Evolutionary conservation across 1,140 invertebrate species (phyloP).

Genomic region (Bombyx mandarina): DNA sequence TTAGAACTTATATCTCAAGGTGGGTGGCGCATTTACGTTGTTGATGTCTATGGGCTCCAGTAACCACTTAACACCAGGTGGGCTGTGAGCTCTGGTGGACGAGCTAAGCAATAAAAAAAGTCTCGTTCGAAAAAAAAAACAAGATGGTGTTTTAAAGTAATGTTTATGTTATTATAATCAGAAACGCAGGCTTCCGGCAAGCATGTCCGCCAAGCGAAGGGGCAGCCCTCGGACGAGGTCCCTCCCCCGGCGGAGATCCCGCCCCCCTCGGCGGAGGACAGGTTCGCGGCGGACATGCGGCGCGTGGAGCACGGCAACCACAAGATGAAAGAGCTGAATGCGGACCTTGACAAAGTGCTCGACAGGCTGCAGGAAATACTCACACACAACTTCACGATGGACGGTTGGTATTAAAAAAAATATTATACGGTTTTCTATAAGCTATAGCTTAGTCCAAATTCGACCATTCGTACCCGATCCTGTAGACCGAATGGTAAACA

Average conservation of each 20-base stretch:
- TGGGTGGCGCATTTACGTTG: too few species aligned
- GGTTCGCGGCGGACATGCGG: slow-evolving; percentile 52
- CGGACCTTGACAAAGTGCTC: slow-evolving; percentile 73
- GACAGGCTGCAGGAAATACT: slow-evolving; percentile 74
- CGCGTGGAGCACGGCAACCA: slow-evolving; percentile 48
- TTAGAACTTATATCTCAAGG: too few species aligned
- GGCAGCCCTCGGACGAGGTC: background rate
- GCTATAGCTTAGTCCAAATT: too few species aligned
- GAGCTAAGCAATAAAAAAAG: too few species aligned
- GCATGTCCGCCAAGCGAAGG: slow-evolving; percentile 1
- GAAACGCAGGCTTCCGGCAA: slow-evolving; percentile 25
- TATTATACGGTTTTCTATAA: too few species aligned
- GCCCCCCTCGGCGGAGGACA: slow-evolving; percentile 31
- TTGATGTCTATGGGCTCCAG: too few species aligned
- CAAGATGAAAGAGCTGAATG: slow-evolving; percentile 69
- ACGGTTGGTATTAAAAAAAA: slow-evolving; percentile 45
- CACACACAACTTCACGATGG: slow-evolving; percentile 73
- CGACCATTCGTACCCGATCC: too few species aligned
- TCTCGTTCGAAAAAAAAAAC: too few species aligned
- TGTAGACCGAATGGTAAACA: too few species aligned
- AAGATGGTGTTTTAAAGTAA: background rate
- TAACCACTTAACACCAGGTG: too few species aligned
- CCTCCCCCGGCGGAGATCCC: slow-evolving; percentile 5
- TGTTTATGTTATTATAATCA: slow-evolving; percentile 11
- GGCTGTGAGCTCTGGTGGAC: too few species aligned